Percentiles rank a stretch among this genome's conserved stretches.
Conservation (phyloP, 2,888 invertebrate species). For the Nephrotoma guestfalica region DNA sequence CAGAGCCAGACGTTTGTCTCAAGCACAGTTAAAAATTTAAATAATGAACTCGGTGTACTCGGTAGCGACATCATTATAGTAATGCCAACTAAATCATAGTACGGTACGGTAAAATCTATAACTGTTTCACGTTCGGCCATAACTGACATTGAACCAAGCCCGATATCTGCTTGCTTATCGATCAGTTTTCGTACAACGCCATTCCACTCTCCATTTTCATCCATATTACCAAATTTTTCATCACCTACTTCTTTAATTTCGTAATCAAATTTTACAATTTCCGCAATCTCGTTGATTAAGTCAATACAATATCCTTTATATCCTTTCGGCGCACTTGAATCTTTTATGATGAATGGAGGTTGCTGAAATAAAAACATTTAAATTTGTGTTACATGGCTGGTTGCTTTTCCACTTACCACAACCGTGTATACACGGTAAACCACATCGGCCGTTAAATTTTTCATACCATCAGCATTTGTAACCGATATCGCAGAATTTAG, state of each 20-base stretch:
- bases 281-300: slow-evolving; percentile 72
- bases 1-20: slow-evolving; percentile 96
- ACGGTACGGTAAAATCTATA: slow-evolving; percentile 95
- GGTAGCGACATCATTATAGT: slow-evolving; percentile 91
- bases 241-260: slow-evolving; percentile 71
- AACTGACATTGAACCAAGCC: slow-evolving; percentile 83
- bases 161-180: slow-evolving; percentile 84
- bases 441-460: slow-evolving; percentile 61
- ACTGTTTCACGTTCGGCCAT: slow-evolving; percentile 96
- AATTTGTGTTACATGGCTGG: neutral
- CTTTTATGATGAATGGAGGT: slow-evolving; percentile 68
- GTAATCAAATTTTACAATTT: slow-evolving; percentile 78
- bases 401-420: slow-evolving; percentile 42
- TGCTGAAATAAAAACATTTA: slow-evolving; percentile 37
- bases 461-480: slow-evolving; percentile 48
- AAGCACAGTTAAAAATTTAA: slow-evolving; percentile 91
- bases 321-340: slow-evolving; percentile 47
- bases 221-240: slow-evolving; percentile 77
- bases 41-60: slow-evolving; percentile 77
- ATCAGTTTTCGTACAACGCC: slow-evolving; percentile 68
- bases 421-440: slow-evolving; percentile 80
- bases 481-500: slow-evolving; percentile 50
- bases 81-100: slow-evolving; percentile 94
- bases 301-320: slow-evolving; percentile 89
- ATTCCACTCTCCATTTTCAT: slow-evolving; percentile 72